These are phyloP conservation scores for Rhineura floridana DNA, from an alignment of 2,113 vertebrate genomes.

Conservation along the genomic window DNA sequence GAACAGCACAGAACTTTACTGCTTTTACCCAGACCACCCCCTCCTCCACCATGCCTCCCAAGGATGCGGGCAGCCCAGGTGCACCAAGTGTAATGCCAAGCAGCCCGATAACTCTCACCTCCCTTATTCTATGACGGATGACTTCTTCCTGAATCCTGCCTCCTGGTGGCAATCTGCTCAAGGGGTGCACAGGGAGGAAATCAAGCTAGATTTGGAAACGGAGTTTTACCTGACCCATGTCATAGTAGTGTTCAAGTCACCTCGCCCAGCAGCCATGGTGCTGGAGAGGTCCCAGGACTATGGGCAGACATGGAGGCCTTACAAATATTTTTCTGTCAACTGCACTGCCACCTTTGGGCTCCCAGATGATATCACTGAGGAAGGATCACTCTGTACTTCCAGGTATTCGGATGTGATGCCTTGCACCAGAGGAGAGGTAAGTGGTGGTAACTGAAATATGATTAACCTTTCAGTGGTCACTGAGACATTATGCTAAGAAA, in stretches of 20 bases:
- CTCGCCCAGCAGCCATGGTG: conserved; percentile 85
- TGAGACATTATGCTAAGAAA: not conserved
- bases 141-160: conserved; percentile 81
- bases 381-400: conserved; percentile 84
- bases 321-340: conserved; percentile 86
- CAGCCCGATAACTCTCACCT: conserved; percentile 76
- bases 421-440: conserved; percentile 88
- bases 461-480: not conserved
- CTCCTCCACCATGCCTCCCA: conserved; percentile 23
- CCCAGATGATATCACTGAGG: conserved; percentile 78
- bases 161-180: conserved; percentile 88
- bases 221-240: conserved; percentile 86
- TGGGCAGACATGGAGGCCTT: conserved; percentile 82
- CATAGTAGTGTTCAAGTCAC: conserved; percentile 85
- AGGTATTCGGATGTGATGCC: conserved; percentile 82
- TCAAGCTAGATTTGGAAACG: conserved; percentile 84
- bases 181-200: conserved; percentile 79
- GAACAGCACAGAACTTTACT: conserved; percentile 74
- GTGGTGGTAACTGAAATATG: conserved; percentile 34
- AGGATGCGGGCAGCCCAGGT: conserved; percentile 61
- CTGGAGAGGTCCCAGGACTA: conserved; percentile 86
- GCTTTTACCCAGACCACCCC: conserved; percentile 62
- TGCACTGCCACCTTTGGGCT: conserved; percentile 84
- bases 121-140: conserved; percentile 83
- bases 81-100: conserved; percentile 73